A percentile compares a stretch with the other conserved stretches of the same genome.
phyloP scores from a whole-genome alignment of 2,888 invertebrate species.

The Noctua fimbriata region DNA sequence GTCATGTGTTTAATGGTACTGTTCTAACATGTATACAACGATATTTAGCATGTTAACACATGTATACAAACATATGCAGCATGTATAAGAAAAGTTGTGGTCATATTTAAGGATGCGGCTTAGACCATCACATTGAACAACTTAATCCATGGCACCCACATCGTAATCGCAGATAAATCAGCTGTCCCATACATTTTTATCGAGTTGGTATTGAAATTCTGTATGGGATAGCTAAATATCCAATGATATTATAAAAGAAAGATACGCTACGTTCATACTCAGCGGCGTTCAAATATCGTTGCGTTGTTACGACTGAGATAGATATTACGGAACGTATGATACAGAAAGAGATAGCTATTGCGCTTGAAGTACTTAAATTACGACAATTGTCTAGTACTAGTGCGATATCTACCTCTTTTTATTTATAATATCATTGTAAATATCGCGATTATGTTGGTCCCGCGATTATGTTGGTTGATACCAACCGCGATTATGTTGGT shows the following conservation, averaged over 20 bases:
- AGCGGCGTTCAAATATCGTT: no score
- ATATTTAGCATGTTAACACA: slow-evolving; percentile 32
- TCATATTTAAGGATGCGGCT: neutral
- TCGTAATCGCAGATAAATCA: neutral
- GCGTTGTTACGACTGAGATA: no score
- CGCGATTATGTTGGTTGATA: neutral
- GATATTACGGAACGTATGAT: no score
- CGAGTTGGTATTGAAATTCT: neutral
- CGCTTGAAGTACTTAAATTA: no score
- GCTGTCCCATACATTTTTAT: neutral
- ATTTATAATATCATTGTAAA: no score
- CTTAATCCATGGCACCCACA: neutral
- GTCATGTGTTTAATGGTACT: slow-evolving; percentile 65
- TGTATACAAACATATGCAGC: slow-evolving; percentile 6
- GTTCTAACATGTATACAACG: slow-evolving; percentile 53
- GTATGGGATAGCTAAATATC: neutral
- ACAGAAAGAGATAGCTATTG: no score
- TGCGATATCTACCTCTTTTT: no score
- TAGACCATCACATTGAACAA: neutral
- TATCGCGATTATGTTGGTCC: no score
- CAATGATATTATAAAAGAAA: no score
- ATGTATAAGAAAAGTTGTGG: neutral
- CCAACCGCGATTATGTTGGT: neutral
- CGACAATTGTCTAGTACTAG: no score
- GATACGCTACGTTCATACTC: no score